These are phyloP conservation scores for Neodiprion lecontei DNA, from an alignment of 1,140 invertebrate genomes.

Conservation along the genomic window DNA sequence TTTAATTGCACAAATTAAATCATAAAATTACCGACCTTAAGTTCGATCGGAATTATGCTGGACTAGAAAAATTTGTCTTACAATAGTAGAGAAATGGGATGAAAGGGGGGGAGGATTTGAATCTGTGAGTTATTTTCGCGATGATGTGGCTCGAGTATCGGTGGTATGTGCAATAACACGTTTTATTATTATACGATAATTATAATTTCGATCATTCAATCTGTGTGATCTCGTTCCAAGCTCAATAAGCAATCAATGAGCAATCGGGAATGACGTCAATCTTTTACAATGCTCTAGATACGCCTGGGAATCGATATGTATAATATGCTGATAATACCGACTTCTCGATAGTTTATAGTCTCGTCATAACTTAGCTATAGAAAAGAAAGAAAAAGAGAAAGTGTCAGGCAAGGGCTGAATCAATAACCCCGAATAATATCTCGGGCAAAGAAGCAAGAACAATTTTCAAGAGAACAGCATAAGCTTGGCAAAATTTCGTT, in stretches of 20 bases:
- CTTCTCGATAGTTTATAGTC: not conserved
- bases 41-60: not conserved
- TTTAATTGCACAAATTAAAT: too few species aligned
- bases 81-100: not conserved
- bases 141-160: not conserved
- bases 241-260: conserved; percentile 21
- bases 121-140: not conserved
- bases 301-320: conserved; percentile 15
- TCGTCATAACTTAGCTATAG: not conserved
- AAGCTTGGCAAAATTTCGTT: too few species aligned
- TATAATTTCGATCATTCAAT: conserved; percentile 23
- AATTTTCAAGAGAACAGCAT: too few species aligned
- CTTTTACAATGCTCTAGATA: conserved; percentile 18
- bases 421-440: too few species aligned
- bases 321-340: not conserved
- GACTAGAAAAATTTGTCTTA: conserved; percentile 2
- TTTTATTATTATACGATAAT: not conserved
- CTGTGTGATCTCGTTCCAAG: conserved; percentile 24
- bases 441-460: too few species aligned
- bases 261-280: conserved; percentile 30
- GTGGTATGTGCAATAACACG: too few species aligned
- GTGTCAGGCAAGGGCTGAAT: too few species aligned
- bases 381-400: not conserved
- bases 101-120: not conserved
- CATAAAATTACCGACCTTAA: not conserved